Conservation (phyloP, 92 coral and sea anemone species). For the Umimayanthus kanabou region DNA sequence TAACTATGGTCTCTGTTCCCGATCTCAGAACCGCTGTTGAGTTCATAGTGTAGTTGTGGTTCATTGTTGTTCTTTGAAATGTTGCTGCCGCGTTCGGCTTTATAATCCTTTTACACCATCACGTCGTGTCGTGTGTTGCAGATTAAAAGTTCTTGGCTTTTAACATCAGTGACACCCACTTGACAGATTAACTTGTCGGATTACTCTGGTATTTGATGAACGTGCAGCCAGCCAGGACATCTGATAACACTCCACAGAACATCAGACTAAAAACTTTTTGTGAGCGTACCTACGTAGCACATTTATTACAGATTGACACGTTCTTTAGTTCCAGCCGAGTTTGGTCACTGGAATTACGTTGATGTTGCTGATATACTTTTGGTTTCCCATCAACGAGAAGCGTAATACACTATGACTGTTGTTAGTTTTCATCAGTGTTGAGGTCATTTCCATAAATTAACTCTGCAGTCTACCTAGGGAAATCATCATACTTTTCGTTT, state of each 20-base stretch:
- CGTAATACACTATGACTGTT: background rate
- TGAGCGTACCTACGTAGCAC: too few species aligned
- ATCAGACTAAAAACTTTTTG: too few species aligned
- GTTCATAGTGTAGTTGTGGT: conserved; percentile 28
- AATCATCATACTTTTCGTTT: background rate
- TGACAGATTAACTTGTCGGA: background rate
- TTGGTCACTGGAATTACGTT: too few species aligned
- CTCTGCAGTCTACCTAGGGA: background rate
- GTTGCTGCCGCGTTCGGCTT: background rate
- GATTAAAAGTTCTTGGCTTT: background rate
- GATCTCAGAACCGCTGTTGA: conserved; percentile 38
- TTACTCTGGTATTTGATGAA: background rate
- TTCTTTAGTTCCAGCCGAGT: background rate
- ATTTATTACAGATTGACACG: background rate
- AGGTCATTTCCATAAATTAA: background rate
- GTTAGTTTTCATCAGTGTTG: background rate
- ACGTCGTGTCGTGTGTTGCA: background rate
- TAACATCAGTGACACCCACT: background rate
- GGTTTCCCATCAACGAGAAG: too few species aligned
- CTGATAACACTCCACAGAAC: background rate
- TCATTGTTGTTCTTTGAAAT: background rate
- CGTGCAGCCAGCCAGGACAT: background rate
- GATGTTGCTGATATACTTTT: too few species aligned
- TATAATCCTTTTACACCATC: background rate
- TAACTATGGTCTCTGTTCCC: conserved; percentile 53